phyloP scores from a whole-genome alignment of 1,140 invertebrate genomes.

The Anoplophora glabripennis region DNA sequence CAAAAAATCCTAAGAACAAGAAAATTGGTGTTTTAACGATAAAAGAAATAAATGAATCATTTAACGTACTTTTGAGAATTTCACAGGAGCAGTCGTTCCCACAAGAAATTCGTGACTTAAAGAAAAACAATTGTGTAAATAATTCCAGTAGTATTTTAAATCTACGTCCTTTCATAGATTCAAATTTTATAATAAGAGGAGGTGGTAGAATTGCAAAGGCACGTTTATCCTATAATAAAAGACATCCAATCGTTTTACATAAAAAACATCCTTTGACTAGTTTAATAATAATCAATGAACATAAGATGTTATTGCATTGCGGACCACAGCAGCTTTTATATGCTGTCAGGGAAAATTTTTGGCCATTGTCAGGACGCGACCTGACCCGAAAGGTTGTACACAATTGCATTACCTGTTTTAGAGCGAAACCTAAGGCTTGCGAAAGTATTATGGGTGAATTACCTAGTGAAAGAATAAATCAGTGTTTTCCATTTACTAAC shows the following conservation, averaged over 20 bases:
- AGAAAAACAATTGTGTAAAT: not conserved
- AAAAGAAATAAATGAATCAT: too few species aligned
- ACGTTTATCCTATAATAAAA: constrained; percentile 38
- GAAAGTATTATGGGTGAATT: constrained; percentile 42
- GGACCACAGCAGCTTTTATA: constrained; percentile 8
- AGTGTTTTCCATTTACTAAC: constrained; percentile 35
- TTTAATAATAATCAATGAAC: constrained; percentile 5
- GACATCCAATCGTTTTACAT: constrained; percentile 46
- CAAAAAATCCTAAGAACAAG: too few species aligned
- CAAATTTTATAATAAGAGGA: constrained; percentile 44
- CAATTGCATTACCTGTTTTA: constrained; percentile 22
- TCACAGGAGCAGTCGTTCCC: too few species aligned
- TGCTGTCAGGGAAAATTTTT: constrained; percentile 1
- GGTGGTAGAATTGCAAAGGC: constrained; percentile 46
- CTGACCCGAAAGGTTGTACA: constrained; percentile 19
- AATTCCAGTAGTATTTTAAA: constrained; percentile 23
- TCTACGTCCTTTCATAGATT: constrained; percentile 45
- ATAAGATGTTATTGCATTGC: not conserved
- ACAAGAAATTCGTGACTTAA: too few species aligned
- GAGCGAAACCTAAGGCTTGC: constrained; percentile 6
- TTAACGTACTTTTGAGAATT: too few species aligned
- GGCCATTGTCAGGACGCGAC: constrained; percentile 19
- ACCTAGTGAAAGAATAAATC: constrained; percentile 34
- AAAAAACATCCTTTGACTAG: not conserved
- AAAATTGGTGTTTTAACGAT: too few species aligned